Conservation (phyloP, 2,888 invertebrate species). For the Mythimna pallens region DNA sequence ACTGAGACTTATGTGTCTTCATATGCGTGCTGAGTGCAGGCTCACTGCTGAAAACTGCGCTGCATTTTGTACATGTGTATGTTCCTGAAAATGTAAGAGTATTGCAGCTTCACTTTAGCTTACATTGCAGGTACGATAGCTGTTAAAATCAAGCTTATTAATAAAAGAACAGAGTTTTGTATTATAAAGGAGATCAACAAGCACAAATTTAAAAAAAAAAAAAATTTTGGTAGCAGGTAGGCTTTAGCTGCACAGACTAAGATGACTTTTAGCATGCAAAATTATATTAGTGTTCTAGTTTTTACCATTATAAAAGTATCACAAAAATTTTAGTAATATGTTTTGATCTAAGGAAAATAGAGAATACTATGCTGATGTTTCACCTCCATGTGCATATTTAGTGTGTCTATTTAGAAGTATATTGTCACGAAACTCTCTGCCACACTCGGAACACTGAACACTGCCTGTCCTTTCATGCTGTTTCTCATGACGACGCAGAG, state of each 20-base stretch:
- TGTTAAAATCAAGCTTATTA: not conserved
- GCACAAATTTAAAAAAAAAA: no score
- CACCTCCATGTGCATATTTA: slow-evolving; percentile 87
- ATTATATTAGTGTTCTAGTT: not conserved
- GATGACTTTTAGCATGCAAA: no score
- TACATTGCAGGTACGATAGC: no score
- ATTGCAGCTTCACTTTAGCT: not conserved
- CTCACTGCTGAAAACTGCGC: slow-evolving; percentile 79
- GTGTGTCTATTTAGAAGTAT: slow-evolving; percentile 82
- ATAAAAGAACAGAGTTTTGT: no score
- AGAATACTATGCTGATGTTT: not conserved
- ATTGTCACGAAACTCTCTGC: slow-evolving; percentile 82
- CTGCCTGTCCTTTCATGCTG: slow-evolving; percentile 82
- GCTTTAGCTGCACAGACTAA: no score
- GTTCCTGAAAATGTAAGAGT: slow-evolving; percentile 74
- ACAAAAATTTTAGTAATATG: not conserved
- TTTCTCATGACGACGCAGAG: slow-evolving; percentile 83
- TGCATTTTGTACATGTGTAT: slow-evolving; percentile 79
- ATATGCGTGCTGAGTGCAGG: slow-evolving; percentile 80
- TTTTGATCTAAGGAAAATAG: not conserved
- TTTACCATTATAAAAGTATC: not conserved
- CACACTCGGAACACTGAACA: slow-evolving; percentile 80
- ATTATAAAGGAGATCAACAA: no score
- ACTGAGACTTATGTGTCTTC: slow-evolving; percentile 80
- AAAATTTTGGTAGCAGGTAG: not conserved